These are phyloP conservation scores for Rhinolophus sinicus DNA, from an alignment of 2,113 vertebrate species.

Conservation along the genomic window DNA sequence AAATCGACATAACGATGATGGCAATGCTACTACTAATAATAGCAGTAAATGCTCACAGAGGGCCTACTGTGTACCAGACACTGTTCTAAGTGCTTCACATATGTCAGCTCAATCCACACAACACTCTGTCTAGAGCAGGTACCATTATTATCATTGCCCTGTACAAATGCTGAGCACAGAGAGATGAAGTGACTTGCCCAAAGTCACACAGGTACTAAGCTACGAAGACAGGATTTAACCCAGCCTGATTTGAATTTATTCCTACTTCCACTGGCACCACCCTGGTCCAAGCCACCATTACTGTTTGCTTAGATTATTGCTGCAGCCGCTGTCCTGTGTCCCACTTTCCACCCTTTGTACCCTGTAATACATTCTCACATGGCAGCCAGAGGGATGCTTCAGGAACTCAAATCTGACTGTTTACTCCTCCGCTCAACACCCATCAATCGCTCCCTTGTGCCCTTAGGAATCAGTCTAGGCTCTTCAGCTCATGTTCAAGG, in stretches of 20 bases:
- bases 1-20: rapidly evolving
- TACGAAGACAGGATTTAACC: not conserved
- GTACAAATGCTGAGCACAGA: not conserved
- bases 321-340: not conserved
- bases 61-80: not conserved
- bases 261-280: not conserved
- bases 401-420: not conserved
- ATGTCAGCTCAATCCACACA: not conserved
- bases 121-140: not conserved
- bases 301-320: not conserved
- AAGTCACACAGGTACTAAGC: not conserved
- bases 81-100: not conserved
- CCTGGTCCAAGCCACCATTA: not conserved
- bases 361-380: not conserved
- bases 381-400: not conserved
- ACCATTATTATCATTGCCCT: rapidly evolving
- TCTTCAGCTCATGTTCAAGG: not conserved
- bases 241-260: not conserved
- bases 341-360: not conserved
- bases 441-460: not conserved
- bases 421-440: no score
- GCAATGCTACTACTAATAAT: no score
- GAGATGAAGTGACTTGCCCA: not conserved
- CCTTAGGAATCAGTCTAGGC: not conserved
- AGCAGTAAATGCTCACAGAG: not conserved